Evolutionary conservation across 2,113 vertebrate species (phyloP), one percentile per base, ranked within the genome.

Genomic region (Probosciger aterrimus): DNA sequence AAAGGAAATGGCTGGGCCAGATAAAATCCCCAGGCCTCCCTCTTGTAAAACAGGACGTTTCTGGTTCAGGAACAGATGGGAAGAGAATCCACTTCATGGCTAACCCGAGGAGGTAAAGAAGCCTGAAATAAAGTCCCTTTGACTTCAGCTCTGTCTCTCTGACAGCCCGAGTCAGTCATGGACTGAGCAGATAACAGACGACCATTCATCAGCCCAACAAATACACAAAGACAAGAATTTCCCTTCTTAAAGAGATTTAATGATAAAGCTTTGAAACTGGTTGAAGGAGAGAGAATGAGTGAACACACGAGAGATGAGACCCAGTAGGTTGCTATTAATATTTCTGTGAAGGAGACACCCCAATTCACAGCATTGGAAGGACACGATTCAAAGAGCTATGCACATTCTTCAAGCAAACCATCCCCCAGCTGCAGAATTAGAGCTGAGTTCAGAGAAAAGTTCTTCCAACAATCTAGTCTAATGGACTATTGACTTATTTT

Each of bases 201-300:
- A 76, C 93, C 88, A 84, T 93, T 96, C 96, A 97, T 96, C 78
- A 88, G 86, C 70, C 69, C 83, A 19, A 79, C 77, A 77, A 87
- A 92, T 69, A 70, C 77, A 95, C 90, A 96, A 92, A 96, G 83
- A 88, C 90, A 96, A 95, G 93, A 94, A 95, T 95, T 96, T 96
- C 88, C 79, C 86, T 84, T 90, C 77, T 69, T 81, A 73, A 76
- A 86, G 86, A 73, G 81, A 93, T 93, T 92, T 77, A 89, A 94
- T 85, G 93, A 81, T 62, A 88, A 44, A 92, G 89, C 65, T 76
- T 94, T 82, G 91, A 79, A 94, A 91, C 10, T 52, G 33, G 57
- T 65, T 91, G 91, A 88, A 95, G 62, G 44, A 71, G 46, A 77
- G 41, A 67, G 55, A 60, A 33, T 43, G 33, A 80, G 64, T 83